Evolutionary conservation across 2,797 vertebrate species (phyloP), one percentile per base, ranked within the genome.

Genomic region (Mormyrops attenuatus): DNA sequence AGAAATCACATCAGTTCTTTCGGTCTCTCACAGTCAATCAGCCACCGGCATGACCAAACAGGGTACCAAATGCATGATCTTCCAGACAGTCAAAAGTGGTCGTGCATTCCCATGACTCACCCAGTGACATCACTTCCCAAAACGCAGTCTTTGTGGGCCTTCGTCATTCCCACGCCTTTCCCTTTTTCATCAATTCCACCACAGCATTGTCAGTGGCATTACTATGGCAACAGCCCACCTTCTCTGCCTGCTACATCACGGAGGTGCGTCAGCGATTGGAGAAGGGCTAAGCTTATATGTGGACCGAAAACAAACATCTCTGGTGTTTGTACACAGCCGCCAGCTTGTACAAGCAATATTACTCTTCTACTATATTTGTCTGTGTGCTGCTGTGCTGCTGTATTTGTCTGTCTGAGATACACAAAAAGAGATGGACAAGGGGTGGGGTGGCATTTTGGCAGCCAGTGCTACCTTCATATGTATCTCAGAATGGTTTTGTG

Each of bases 231-330:
- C 92, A 34, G 91, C 88, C 69, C 80, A 1, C 85, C 69, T 60
- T 91, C 89, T 91, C 53, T 7, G 82, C 91, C 91, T 88, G 60
- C 44, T 90, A 84, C 66, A 66, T 90, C 88, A 89, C 63, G 86
- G 90, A 90, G 91, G 90, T 95, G 95, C 95, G 91, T 96, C 95
- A 95, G 92, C 88, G 22, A 90, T 85, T 34, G 57, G 50, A 69
- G 66, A 4, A 55, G 91, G 90, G 53, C 63, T 22, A n/a, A 34
- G 89, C 88, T 91, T 91, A 92, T 92, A 93, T 92, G 91, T 85
- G 87, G 44, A 7, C 1, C 49, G 5, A 15, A 44, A 85, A 85
- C 73, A 88, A 92, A 50, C 8, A 89, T 13, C 85, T 26, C 52
- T 86, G 91, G 93, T 93, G 93, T 91, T 92, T 90, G 15, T 90